A percentile compares a stretch with the other conserved stretches of the same genome.
Conservation (phyloP, 2,797 vertebrate genomes). For the Rhinogobio ventralis region DNA sequence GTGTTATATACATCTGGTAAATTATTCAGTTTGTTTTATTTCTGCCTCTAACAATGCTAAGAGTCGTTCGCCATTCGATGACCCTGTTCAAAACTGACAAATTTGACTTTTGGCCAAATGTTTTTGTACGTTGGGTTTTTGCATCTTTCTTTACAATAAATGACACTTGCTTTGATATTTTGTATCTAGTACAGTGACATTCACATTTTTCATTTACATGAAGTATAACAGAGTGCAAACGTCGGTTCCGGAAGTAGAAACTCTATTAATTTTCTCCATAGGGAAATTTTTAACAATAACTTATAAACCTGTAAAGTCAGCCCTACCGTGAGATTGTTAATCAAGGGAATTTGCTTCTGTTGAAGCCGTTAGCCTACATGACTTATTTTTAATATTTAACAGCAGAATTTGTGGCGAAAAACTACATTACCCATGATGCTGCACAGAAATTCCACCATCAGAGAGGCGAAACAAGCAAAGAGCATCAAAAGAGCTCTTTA, state of each 20-base stretch:
- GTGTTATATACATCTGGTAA: not conserved
- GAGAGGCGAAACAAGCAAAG: too few species aligned
- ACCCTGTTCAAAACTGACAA: not conserved
- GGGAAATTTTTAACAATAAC: not conserved
- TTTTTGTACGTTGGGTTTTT: not conserved
- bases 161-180: not conserved
- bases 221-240: too few species aligned
- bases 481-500: too few species aligned
- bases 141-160: not conserved
- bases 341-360: not conserved
- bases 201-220: not conserved
- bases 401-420: too few species aligned
- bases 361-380: not conserved
- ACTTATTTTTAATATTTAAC: too few species aligned
- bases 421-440: too few species aligned
- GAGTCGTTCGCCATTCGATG: not conserved
- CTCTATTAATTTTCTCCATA: not conserved
- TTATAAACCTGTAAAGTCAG: not conserved
- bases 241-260: not conserved
- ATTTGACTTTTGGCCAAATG: not conserved
- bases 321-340: not conserved
- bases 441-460: too few species aligned
- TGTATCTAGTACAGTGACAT: not conserved
- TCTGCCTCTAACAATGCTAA: too few species aligned
- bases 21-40: not conserved